Base-by-base conservation (phyloP, 2,113 vertebrate species). In the Lagopus leucura region DNA sequence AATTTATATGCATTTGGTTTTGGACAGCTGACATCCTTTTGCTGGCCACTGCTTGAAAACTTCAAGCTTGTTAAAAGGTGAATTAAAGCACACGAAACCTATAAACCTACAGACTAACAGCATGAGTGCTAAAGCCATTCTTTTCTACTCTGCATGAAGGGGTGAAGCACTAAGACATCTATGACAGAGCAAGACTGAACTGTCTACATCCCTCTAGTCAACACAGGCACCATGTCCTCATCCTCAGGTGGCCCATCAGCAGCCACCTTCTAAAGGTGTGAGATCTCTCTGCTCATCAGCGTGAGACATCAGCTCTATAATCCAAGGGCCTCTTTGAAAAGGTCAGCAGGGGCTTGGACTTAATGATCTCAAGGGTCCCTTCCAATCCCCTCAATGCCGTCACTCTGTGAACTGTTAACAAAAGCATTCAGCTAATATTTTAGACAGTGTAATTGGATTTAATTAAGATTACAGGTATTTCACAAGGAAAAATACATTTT, bases 401-500 rank as follows among this genome's bases (percentile, higher is more conserved):
- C 13, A 15, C 14, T 52, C 25, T 52, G 25, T 28, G 50, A 52
- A 52, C 50, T 27, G 50, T 27, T 91, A 90, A 86, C 94, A 95
- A 89, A 92, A 75, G 90, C 85, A 91, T 71, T n/a, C 73, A 88
- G 75, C 88, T 95, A 90, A 86, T 78, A 65, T 61, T 65, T 95
- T 91, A 95, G 76, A 73, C 76, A 94, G 40, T 0, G 0, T 88
- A 94, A 94, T 63, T 84, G 93, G 88, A 95, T 96, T 94, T 94
- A 94, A 90, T 91, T 94, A 88, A 88, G 95, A 94, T 94, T 93
- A 92, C 63, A 79, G 76, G 25, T 91, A 91, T 91, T 94, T 85
- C 73, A 81, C 40, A 32, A 54, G 80, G 80, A 93, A 74, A 92
- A 92, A 88, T 55, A 65, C 66, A 84, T 81, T 93, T 94, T 76